These are phyloP conservation scores for Plebejus argus DNA, from an alignment of 2,888 invertebrate genomes.

Conservation along the genomic window DNA sequence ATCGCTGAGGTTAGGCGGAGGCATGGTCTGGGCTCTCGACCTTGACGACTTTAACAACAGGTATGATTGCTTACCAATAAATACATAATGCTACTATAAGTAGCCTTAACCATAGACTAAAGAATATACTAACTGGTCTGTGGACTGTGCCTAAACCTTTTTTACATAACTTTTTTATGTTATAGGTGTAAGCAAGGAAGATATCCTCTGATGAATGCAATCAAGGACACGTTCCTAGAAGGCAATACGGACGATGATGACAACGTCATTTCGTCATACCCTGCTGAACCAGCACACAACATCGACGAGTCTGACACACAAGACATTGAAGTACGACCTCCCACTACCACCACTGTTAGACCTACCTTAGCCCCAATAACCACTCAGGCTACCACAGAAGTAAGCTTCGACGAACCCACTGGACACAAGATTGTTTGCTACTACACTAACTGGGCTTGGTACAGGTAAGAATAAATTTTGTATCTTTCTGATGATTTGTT, in stretches of 20 bases:
- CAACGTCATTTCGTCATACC: constrained; percentile 46
- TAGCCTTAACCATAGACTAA: too few relatives aligned
- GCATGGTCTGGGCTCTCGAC: constrained; percentile 95
- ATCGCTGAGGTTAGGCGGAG: constrained; percentile 89
- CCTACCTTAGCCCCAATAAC: constrained; percentile 54
- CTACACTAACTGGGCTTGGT: constrained; percentile 97
- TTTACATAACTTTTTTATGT: constrained; percentile 21
- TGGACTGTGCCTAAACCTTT: too few relatives aligned
- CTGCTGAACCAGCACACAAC: constrained; percentile 56
- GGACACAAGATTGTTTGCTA: constrained; percentile 92
- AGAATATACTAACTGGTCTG: too few relatives aligned
- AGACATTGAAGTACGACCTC: constrained; percentile 68
- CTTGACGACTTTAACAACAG: constrained; percentile 91
- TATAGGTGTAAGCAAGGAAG: constrained; percentile 88
- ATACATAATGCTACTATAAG: not conserved
- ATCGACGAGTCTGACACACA: constrained; percentile 60
- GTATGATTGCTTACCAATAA: constrained; percentile 40
- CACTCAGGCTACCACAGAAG: constrained; percentile 44
- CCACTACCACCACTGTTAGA: constrained; percentile 48
- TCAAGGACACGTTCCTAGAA: constrained; percentile 85
- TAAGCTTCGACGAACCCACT: constrained; percentile 54
- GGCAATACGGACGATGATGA: constrained; percentile 51
- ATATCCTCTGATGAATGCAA: constrained; percentile 89
- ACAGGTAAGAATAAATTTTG: constrained; percentile 67
- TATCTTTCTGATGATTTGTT: not conserved